Conservation (phyloP, 2,888 invertebrate species). For the Malthinus seriepunctatus region DNA sequence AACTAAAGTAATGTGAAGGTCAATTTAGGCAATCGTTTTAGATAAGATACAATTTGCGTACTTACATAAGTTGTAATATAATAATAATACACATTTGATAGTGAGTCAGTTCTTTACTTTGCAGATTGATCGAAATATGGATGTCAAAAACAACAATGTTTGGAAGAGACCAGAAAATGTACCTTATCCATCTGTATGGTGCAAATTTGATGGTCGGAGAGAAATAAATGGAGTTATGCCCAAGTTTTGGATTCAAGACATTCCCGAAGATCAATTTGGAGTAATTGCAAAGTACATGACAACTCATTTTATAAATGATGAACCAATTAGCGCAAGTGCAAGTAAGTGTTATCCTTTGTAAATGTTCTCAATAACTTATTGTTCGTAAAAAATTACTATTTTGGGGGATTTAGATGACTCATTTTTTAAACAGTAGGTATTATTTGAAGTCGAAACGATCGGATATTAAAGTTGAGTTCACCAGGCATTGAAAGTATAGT, state of each 20-base stretch:
- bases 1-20: no score
- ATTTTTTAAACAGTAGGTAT: no score
- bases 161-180: conserved; percentile 54
- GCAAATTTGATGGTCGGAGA: conserved; percentile 49
- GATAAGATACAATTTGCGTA: no score
- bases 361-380: neutral
- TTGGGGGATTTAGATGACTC: no score
- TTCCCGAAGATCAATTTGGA: conserved; percentile 55
- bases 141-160: neutral
- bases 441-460: no score
- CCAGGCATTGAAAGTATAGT: no score
- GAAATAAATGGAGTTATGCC: conserved; percentile 41
- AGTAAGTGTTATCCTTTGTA: conserved; percentile 41
- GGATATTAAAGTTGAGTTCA: no score
- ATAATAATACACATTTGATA: no score
- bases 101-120: no score
- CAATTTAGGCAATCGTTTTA: no score
- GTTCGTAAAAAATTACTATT: neutral
- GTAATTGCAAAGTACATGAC: conserved; percentile 53
- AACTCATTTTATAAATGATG: conserved; percentile 57
- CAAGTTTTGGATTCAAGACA: conserved; percentile 59
- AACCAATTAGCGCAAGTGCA: conserved; percentile 57
- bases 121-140: neutral
- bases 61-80: no score
- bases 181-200: conserved; percentile 55